These are phyloP conservation scores for Rotaria magnacalcarata DNA, from an alignment of 2,888 invertebrate species.

Conservation along the genomic window DNA sequence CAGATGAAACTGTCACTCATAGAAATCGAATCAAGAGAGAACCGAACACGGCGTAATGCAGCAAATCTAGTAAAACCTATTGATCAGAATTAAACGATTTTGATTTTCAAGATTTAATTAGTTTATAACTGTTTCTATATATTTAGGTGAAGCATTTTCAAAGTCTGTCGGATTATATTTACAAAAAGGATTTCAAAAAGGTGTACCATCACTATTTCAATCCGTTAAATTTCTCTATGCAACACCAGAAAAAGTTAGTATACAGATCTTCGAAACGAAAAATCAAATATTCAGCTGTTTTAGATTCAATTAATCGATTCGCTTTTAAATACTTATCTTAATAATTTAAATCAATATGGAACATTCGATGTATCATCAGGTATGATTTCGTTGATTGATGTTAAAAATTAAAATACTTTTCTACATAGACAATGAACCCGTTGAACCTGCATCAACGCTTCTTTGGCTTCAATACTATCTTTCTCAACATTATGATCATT, in stretches of 20 bases:
- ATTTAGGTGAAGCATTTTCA: slow-evolving; percentile 68
- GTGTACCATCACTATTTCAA: slow-evolving; percentile 92
- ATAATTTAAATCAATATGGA: slow-evolving; percentile 64
- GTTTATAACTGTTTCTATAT: not conserved
- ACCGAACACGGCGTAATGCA: too few relatives aligned
- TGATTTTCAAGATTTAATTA: too few relatives aligned
- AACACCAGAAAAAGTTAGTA: slow-evolving; percentile 60
- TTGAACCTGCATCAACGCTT: slow-evolving; percentile 85
- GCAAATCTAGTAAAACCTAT: too few relatives aligned
- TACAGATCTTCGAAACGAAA: not conserved
- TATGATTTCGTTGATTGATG: not conserved
- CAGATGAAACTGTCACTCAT: too few relatives aligned
- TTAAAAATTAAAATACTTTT: too few relatives aligned
- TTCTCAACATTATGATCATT: slow-evolving; percentile 89
- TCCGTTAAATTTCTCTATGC: slow-evolving; percentile 76
- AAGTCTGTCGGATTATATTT: slow-evolving; percentile 77
- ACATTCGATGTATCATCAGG: slow-evolving; percentile 35
- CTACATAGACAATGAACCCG: slow-evolving; percentile 48
- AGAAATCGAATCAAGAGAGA: too few relatives aligned
- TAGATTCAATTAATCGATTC: slow-evolving; percentile 69
- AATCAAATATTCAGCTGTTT: not conserved
- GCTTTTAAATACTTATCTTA: slow-evolving; percentile 77
- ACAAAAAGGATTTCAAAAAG: slow-evolving; percentile 82
- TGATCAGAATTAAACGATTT: too few relatives aligned
- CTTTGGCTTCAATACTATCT: slow-evolving; percentile 92